A percentile compares a stretch with the other conserved stretches of the same genome.
Evolutionary conservation across 2,797 vertebrate genomes (phyloP).

Genomic region (Sebastes hopkinsi): DNA sequence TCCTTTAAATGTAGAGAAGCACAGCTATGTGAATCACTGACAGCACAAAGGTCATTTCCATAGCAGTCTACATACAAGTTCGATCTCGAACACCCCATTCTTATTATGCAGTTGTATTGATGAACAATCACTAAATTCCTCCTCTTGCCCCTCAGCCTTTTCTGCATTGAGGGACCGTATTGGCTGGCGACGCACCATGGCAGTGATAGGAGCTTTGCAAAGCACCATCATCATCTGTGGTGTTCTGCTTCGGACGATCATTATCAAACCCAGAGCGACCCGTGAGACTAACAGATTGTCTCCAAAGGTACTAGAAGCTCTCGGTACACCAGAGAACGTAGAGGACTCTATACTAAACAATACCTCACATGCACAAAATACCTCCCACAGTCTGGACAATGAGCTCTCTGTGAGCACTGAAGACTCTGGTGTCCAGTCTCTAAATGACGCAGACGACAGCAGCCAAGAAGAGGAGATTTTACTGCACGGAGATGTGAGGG

Average conservation of each 20-base stretch:
- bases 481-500: constrained; percentile 46
- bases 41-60: neutral
- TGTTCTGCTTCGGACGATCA: constrained; percentile 87
- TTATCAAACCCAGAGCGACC: constrained; percentile 73
- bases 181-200: constrained; percentile 91
- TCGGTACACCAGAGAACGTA: constrained; percentile 73
- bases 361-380: constrained; percentile 73
- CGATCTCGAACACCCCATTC: neutral
- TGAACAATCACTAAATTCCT: neutral
- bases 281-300: constrained; percentile 10
- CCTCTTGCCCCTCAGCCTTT: constrained; percentile 81
- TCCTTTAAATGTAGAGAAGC: neutral
- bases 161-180: constrained; percentile 87
- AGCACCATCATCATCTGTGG: constrained; percentile 88
- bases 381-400: constrained; percentile 83
- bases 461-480: constrained; percentile 31
- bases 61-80: neutral
- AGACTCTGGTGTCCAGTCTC: constrained; percentile 89
- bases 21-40: neutral
- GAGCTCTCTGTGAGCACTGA: constrained; percentile 88
- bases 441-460: constrained; percentile 39
- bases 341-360: constrained; percentile 2
- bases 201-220: constrained; percentile 89
- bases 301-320: constrained; percentile 71
- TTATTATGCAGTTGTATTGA: neutral